Evolutionary conservation across 92 coral and sea anemone genomes (phyloP).

Genomic region (Porites divaricata): DNA sequence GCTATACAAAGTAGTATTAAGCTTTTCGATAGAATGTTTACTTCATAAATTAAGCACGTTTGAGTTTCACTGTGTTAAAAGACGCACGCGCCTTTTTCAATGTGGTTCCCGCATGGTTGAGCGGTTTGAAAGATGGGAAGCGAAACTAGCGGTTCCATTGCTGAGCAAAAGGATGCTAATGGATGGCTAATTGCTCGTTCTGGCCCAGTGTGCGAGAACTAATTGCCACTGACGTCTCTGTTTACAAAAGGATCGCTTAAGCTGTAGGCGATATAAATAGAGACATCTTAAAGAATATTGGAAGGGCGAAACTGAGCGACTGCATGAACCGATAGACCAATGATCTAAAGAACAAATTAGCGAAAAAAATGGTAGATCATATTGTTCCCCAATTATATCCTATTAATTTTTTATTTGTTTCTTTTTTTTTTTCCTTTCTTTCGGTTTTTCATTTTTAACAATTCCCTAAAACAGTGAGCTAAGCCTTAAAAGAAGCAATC

Average conservation of each 20-base stretch:
- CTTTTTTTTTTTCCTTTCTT: no score
- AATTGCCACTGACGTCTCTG: slow-evolving; percentile 26
- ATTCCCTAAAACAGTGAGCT: no score
- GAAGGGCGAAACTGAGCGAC: not conserved
- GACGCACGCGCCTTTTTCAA: not conserved
- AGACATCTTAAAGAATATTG: not conserved
- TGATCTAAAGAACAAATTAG: no score
- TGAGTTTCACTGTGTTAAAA: not conserved
- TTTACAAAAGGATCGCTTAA: not conserved
- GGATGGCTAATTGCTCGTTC: slow-evolving; percentile 33
- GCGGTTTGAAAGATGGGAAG: not conserved
- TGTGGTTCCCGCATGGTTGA: not conserved
- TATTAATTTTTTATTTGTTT: no score
- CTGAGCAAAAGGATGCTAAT: slow-evolving; percentile 23
- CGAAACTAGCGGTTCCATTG: not conserved
- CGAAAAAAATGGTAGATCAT: no score
- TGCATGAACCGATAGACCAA: not conserved
- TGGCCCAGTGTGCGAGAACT: slow-evolving; percentile 17
- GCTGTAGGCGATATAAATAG: slow-evolving; percentile 31
- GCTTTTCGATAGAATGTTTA: not conserved
- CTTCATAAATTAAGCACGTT: not conserved
- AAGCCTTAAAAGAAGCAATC: no score
- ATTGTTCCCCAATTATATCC: no score
- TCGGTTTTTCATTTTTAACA: no score
- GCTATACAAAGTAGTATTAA: not conserved